phyloP scores from a whole-genome alignment of 2,888 invertebrate species.

The Platerodrilus igneus region DNA sequence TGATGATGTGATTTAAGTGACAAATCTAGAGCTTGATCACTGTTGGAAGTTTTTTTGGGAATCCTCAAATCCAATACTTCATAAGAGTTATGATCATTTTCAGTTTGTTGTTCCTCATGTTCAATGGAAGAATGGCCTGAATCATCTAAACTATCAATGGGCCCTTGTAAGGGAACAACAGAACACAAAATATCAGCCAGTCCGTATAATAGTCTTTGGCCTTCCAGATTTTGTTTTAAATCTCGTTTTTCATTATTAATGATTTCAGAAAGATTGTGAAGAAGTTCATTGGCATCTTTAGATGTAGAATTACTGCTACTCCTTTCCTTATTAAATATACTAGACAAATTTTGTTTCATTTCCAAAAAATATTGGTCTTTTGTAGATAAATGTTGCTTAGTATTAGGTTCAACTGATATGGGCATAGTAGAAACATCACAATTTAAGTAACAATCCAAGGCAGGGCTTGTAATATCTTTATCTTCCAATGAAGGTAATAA shows the following conservation, averaged over 20 bases:
- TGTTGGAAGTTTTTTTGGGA: conserved; percentile 8
- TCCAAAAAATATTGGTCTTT: too few relatives aligned
- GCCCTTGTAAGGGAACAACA: conserved; percentile 4
- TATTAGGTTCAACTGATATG: too few relatives aligned
- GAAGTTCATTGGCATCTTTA: conserved; percentile 24
- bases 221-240: conserved; percentile 22
- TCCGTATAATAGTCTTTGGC: conserved; percentile 24
- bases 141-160: conserved; percentile 19
- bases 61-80: conserved; percentile 18
- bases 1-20: conserved; percentile 11
- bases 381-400: too few relatives aligned
- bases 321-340: conserved; percentile 13
- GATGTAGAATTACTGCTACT: conserved; percentile 16
- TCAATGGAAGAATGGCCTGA: conserved; percentile 26
- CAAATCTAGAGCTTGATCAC: conserved; percentile 18
- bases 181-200: conserved; percentile 27
- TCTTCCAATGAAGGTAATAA: conserved; percentile 18
- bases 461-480: neutral
- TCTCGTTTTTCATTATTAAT: conserved; percentile 21
- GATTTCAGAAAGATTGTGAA: conserved; percentile 26
- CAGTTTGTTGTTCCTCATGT: conserved; percentile 12
- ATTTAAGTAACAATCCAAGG: too few relatives aligned
- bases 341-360: conserved; percentile 13
- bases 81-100: conserved; percentile 6
- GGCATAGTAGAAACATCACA: neutral